Base-by-base conservation (phyloP, 1,140 invertebrate species). In the Drosophila truncata region DNA sequence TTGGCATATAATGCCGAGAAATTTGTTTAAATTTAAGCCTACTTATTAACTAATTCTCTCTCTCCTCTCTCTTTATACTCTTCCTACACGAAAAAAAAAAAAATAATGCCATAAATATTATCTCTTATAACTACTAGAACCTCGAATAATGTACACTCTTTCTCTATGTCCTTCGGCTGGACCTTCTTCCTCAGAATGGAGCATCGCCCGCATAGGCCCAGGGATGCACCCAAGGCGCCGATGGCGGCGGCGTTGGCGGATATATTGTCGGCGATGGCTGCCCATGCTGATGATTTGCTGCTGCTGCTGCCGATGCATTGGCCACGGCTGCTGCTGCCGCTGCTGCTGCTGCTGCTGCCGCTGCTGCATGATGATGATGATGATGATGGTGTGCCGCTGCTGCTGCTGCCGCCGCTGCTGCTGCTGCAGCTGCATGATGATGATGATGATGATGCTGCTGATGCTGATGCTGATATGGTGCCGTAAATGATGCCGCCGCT, bases 161-260 rank as follows among this genome's bases (percentile, higher is more conserved):
- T 18, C 27, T n/a, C 44, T 29, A 33, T 23, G 14, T 33, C 20
- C 23, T 10, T 0, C 20, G 16, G n/a, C 20, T 31, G 9, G 25
- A 31, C 50, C 29, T 74, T 16, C 29, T 74, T 16, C 18, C 49
- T 91, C 61, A 92, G 63, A 92, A 92, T 25, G 70, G 39, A 8
- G 92, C 81, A 59, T 92, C 92, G 23, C 92, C 92, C 44, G 91
- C 78, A 77, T 91, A 93, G 20, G 52, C 52, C 92, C 92, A 93
- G 10, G 92, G 92, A 93, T 93, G 92, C 54, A 93, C 90, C 92
- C 92, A 93, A 1, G 92, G 92, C 8, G 92, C 85, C 42, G 92
- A 93, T 27, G 92, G 92, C 35, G 92, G 92, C 55, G 92, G 92
- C 29, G 92, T 93, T 14, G 92, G 92, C 47, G 92, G 92, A 80